Base-by-base conservation (phyloP, 2,113 vertebrate species). In the Cyphomyrus discorhynchus region DNA sequence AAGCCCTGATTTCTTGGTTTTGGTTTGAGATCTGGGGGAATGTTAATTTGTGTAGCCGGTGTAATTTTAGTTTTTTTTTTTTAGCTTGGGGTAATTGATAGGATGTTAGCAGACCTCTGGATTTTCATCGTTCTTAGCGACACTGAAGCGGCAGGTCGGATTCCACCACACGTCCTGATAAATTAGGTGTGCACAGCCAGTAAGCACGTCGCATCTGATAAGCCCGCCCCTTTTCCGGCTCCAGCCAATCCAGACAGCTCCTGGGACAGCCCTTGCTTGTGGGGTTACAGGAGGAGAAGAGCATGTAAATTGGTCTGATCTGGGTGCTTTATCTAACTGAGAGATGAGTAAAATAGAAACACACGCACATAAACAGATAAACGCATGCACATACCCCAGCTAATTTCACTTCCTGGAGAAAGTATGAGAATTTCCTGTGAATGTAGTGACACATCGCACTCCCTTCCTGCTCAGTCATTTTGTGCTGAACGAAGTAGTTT, bases 1-100 rank as follows among this genome's bases (percentile, higher is more conserved):
- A 90, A 88, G 53, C 58, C 52, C 52, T 39, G 86, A 89, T 83
- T 89, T 85, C 47, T 85, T 35, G 82, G 91, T 89, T 90, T 88
- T 13, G 46, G 24, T 88, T 52, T 89, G 31, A 87, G n/a, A 45
- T 52, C 21, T 13, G 1, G 58, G 17, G 50, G 50, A 83, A 31
- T 17, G 83, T 42, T 85, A 13, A 39, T 50, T 77, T 89, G 21
- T 39, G 17, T 11, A 74, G 46, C 84, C 45, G 7, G 45, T 19
- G 39, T 87, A n/a, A 9, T 24, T 45, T n/a, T 46, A 45, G 2
- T n/a, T 11, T 5, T 2, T 10, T 47, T 45, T 17, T 70, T 24
- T 39, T 39, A 39, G 45, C 24, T 66, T 6, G n/a, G 15, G 47
- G 53, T 47, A 91, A 83, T 87, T 45, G 62, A 88, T 74, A 47